Evolutionary conservation across 2,113 vertebrate species (phyloP), one percentile per base, ranked within the genome.

Genomic region (Hippocampus comes): DNA sequence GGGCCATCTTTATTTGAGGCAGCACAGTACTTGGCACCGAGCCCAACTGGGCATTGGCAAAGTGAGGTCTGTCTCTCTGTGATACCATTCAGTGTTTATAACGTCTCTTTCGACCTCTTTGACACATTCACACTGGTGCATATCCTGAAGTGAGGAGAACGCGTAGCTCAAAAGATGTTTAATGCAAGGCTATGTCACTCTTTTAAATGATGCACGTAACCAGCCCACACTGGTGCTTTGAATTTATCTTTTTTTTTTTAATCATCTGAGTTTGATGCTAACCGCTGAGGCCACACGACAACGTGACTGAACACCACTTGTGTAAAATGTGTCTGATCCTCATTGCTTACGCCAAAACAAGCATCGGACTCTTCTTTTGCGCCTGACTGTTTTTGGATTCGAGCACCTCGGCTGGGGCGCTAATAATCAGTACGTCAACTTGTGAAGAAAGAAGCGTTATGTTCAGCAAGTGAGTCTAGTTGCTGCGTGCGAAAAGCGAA

Each of bases 91-190:
- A 23, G 61, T 74, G 81, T 79, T 73, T 77, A 71, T 81, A 73
- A 78, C 75, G 84, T 70, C n/a, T n/a, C n/a, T n/a, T n/a, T n/a
- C n/a, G n/a, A n/a, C 68, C 74, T 79, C 68, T 74, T 78, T 78
- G 71, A 69, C 64, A 68, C 63, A 64, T 69, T 61, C 53, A 74
- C 48, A 38, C 67, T 41, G 18, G 56, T 67, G 70, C 75, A 75
- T 63, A 72, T 76, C 51, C 60, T 73, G 41, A 46, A 34, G 49
- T 74, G 66, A 67, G 15, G 59, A 57, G 55, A 60, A 68, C 4
- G 21, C 63, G 43, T 27, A 57, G 42, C 56, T 17, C 27, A 27
- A 60, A 3, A 42, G 59, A 30, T 34, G 61, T 38, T 38, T 63
- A 66, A 63, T 63, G 61, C 59, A 56, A 72, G 41, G 41, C 61